phyloP scores from a whole-genome alignment of 2,797 vertebrate species.

The Brotula barbata region DNA sequence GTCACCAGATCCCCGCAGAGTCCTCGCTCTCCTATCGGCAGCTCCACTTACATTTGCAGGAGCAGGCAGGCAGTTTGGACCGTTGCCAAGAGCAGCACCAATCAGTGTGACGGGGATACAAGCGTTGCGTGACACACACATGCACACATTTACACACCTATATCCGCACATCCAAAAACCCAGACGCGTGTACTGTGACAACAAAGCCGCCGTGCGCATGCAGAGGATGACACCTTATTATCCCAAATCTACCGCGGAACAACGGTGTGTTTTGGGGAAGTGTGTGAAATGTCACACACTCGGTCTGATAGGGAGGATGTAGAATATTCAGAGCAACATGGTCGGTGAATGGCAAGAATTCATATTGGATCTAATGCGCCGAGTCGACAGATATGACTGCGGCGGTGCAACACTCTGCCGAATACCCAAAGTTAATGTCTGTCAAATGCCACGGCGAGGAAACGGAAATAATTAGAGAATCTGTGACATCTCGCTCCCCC shows the following conservation, averaged over 20 bases:
- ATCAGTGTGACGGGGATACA: slow-evolving; percentile 47
- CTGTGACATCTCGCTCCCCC: slow-evolving; percentile 12
- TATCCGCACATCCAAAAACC: not conserved
- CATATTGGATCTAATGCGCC: slow-evolving; percentile 45
- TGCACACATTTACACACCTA: slow-evolving; percentile 24
- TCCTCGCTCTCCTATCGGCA: slow-evolving; percentile 25
- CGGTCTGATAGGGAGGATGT: slow-evolving; percentile 17
- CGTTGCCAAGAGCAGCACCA: slow-evolving; percentile 30
- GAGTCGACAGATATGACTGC: slow-evolving; percentile 14
- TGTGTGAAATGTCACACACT: slow-evolving; percentile 5
- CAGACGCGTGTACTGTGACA: not conserved
- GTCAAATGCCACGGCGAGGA: slow-evolving; percentile 16
- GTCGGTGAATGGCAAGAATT: slow-evolving; percentile 30
- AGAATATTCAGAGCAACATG: slow-evolving; percentile 36
- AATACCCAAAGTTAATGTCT: slow-evolving; percentile 19
- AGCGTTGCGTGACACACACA: slow-evolving; percentile 24
- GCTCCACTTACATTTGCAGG: slow-evolving; percentile 16
- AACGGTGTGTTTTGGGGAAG: not conserved
- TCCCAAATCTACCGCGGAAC: slow-evolving; percentile 10
- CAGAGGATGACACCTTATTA: slow-evolving; percentile 33
- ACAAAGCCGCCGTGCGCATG: slow-evolving; percentile 10
- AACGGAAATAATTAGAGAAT: slow-evolving; percentile 31
- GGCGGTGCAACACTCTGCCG: not conserved
- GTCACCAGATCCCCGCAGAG: slow-evolving; percentile 44
- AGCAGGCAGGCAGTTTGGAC: slow-evolving; percentile 37